A percentile compares a stretch with the other conserved stretches of the same genome.
Evolutionary conservation across 2,888 invertebrate genomes (phyloP).

Genomic region (Candidula unifasciata): DNA sequence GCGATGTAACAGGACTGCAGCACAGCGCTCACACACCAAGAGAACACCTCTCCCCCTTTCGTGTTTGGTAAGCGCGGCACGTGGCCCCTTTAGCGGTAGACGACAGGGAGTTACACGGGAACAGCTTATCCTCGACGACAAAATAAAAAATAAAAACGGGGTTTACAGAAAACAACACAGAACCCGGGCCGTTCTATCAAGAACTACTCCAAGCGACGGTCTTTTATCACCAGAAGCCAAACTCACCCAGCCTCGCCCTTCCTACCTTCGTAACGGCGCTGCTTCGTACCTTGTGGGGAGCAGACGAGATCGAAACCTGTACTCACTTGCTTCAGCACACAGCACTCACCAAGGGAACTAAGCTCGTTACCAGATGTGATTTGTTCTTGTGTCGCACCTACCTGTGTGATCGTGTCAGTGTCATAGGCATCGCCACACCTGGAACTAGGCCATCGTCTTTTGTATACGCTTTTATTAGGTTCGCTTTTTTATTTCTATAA

Average conservation of each 20-base stretch:
- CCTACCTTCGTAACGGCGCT: no score
- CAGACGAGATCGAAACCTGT: no score
- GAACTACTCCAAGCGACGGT: no score
- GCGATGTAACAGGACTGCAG: constrained; percentile 6
- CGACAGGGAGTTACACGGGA: not conserved
- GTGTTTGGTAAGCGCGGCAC: constrained; percentile 16
- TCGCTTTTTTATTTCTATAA: no score
- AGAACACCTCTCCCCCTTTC: constrained; percentile 14
- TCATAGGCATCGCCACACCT: not conserved
- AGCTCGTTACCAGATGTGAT: no score
- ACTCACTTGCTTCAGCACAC: no score
- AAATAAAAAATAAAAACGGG: not conserved
- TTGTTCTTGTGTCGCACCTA: not conserved
- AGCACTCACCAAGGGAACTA: no score
- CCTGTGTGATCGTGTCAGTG: not conserved
- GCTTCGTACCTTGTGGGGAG: no score
- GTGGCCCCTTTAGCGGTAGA: not conserved
- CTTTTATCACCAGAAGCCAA: not conserved
- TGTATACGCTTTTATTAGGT: no score
- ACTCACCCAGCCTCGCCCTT: not conserved
- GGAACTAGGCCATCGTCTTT: no score
- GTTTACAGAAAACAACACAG: no score
- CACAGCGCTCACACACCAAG: constrained; percentile 22
- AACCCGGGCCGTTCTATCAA: no score
- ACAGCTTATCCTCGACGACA: not conserved